A percentile compares a stretch with the other conserved stretches of the same genome.
Conservation (phyloP, 1,140 invertebrate genomes). For the Elysia chlorotica region DNA sequence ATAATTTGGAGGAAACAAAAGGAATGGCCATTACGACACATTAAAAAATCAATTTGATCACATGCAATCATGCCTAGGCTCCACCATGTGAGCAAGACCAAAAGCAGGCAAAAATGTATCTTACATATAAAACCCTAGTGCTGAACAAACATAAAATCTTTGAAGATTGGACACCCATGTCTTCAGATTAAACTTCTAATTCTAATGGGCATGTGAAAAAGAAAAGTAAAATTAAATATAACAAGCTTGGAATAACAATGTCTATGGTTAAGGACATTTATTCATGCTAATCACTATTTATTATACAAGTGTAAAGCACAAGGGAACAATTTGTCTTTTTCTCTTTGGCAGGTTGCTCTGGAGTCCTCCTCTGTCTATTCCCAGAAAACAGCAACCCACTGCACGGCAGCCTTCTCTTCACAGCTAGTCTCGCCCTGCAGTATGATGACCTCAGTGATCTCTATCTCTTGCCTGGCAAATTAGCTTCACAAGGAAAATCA, state of each 20-base stretch:
- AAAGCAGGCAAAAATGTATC: no score
- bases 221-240: no score
- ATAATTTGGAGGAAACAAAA: no score
- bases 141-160: no score
- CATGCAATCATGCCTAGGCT: no score
- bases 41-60: no score
- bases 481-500: no score
- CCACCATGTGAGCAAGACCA: no score
- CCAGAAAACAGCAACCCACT: neutral
- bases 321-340: neutral
- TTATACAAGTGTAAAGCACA: neutral
- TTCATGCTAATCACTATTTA: neutral
- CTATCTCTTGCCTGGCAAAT: neutral
- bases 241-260: neutral
- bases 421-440: slow-evolving; percentile 6
- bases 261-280: neutral
- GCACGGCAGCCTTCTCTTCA: slow-evolving; percentile 14
- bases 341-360: neutral
- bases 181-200: neutral
- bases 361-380: slow-evolving; percentile 4
- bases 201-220: no score
- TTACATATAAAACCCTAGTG: no score
- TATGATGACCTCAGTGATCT: slow-evolving; percentile 19
- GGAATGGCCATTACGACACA: no score
- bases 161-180: no score